These are phyloP conservation scores for Lepilemur ruficaudatus DNA, from an alignment of 2,797 vertebrate species.

Conservation along the genomic window DNA sequence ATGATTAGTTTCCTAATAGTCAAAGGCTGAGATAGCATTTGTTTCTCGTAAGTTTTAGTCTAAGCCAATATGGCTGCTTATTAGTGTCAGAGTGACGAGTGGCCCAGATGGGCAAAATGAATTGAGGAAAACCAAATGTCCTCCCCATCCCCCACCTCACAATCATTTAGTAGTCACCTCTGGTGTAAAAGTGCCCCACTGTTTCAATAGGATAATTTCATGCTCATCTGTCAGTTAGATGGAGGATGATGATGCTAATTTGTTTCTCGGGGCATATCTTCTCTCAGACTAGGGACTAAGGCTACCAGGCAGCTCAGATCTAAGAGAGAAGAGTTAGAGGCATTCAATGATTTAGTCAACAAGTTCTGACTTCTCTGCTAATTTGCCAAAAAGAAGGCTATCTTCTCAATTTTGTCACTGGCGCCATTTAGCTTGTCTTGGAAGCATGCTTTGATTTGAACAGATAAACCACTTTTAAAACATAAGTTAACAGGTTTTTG, in stretches of 20 bases:
- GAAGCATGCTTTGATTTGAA: slow-evolving; percentile 29
- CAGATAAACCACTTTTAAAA: background rate
- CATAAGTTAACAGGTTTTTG: background rate
- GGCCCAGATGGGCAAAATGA: background rate
- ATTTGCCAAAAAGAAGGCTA: background rate
- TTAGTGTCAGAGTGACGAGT: background rate
- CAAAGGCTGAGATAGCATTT: background rate
- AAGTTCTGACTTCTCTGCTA: background rate
- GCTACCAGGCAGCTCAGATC: background rate
- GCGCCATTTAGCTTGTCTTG: background rate
- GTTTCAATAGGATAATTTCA: background rate
- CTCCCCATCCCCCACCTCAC: background rate
- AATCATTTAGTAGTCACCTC: background rate
- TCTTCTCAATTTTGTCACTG: background rate
- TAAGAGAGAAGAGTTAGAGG: background rate
- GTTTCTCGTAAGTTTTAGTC: background rate
- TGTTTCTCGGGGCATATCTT: background rate
- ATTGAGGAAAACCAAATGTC: background rate
- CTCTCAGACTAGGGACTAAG: background rate
- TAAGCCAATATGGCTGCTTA: background rate
- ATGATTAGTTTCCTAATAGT: background rate
- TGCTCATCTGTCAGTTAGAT: background rate
- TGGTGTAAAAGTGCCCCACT: background rate
- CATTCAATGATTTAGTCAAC: background rate
- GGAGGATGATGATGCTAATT: background rate